A percentile compares a stretch with the other conserved stretches of the same genome.
Conservation (phyloP, 2,797 vertebrate species). For the Pantherophis vulpinus region DNA sequence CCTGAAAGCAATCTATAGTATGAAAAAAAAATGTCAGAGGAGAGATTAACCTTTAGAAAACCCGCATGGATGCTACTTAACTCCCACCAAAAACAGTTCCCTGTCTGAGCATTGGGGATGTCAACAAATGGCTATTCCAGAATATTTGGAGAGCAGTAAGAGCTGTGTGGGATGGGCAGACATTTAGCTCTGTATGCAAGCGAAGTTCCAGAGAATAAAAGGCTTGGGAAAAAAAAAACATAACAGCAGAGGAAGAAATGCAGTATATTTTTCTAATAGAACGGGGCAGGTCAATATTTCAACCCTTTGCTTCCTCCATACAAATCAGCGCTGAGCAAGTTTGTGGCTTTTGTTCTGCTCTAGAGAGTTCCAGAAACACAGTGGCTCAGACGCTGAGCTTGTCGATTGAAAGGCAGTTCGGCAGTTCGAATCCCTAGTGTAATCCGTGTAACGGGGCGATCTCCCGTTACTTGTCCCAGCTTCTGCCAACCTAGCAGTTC, state of each 20-base stretch:
- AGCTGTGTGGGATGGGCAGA: conserved; percentile 34
- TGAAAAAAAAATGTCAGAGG: conserved; percentile 47
- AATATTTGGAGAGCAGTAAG: not conserved
- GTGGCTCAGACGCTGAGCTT: too few relatives aligned
- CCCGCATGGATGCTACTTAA: fast-evolving
- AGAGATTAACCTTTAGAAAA: conserved; percentile 44
- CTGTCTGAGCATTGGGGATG: conserved; percentile 8
- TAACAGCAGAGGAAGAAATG: conserved; percentile 39
- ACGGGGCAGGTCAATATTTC: conserved; percentile 1
- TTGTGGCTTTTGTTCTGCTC: not conserved
- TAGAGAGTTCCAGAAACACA: not conserved
- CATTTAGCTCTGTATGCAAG: not conserved
- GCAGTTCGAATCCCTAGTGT: too few relatives aligned
- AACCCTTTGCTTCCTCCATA: conserved; percentile 10
- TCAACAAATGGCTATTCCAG: conserved; percentile 49
- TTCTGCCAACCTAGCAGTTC: too few relatives aligned
- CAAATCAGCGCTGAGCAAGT: not conserved
- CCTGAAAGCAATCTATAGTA: conserved; percentile 44
- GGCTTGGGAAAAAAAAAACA: not conserved
- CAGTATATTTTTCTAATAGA: not conserved
- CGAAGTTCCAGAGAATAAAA: conserved; percentile 13
- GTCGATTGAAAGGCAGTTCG: too few relatives aligned
- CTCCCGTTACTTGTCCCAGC: too few relatives aligned
- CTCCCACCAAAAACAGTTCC: conserved; percentile 5
- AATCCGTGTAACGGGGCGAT: fast-evolving